Evolutionary conservation across 2,888 invertebrate species (phyloP).

Genomic region (Cylloceria caligata): DNA sequence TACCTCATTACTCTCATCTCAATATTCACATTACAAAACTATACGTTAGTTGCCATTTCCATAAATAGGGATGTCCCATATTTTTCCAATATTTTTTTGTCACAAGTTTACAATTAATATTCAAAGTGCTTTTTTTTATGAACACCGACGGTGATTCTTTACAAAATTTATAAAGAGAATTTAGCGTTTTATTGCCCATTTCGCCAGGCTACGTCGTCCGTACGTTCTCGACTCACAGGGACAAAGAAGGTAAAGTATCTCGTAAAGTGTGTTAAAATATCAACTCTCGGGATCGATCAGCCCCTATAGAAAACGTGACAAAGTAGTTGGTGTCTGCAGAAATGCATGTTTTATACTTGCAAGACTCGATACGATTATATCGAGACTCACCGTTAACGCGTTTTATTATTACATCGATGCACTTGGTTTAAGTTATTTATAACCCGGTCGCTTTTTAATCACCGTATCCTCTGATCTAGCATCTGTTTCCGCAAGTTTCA

Average conservation of each 20-base stretch:
- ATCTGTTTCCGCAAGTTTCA: neutral
- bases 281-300: neutral
- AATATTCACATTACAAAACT: neutral
- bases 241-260: neutral
- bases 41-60: neutral
- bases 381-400: neutral
- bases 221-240: neutral
- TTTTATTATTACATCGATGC: constrained; percentile 3
- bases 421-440: constrained; percentile 13
- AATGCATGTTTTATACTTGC: constrained; percentile 15
- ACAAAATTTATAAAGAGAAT: no score
- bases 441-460: constrained; percentile 12
- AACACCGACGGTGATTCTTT: no score
- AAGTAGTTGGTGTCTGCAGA: constrained; percentile 29
- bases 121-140: neutral
- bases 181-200: neutral
- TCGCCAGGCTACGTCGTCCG: constrained; percentile 1
- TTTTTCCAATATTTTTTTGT: neutral
- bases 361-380: constrained; percentile 26
- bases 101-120: constrained; percentile 9
- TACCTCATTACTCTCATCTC: neutral
- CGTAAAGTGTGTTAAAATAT: constrained; percentile 28
- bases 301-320: constrained; percentile 14
- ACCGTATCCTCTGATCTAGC: neutral
- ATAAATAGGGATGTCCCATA: neutral